A percentile compares a stretch with the other conserved stretches of the same genome.
Evolutionary conservation across 2,113 vertebrate species (phyloP).

Genomic region (Grammomys dolichurus): DNA sequence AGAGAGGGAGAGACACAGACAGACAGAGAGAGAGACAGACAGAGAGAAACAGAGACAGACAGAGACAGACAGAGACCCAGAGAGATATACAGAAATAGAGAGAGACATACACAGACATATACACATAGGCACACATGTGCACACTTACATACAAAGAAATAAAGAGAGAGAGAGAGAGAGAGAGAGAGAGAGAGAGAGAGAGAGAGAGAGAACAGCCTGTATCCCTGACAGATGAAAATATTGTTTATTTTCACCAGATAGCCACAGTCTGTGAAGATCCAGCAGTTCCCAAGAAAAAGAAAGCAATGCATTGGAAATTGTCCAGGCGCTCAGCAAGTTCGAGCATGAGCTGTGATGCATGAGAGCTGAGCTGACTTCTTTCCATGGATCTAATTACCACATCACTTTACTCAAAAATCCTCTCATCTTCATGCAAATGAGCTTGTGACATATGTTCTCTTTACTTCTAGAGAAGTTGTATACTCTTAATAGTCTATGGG

Average conservation of each 20-base stretch:
- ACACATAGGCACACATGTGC: too few species aligned
- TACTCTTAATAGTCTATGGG: neutral
- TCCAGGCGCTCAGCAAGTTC: neutral
- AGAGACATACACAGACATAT: too few species aligned
- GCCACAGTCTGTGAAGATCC: neutral
- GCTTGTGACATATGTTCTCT: conserved; percentile 41
- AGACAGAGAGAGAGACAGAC: too few species aligned
- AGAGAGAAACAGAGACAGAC: too few species aligned
- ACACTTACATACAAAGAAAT: too few species aligned
- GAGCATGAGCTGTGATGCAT: neutral
- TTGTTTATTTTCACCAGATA: neutral
- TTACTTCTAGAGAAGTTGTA: conserved; percentile 41
- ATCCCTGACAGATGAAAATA: neutral
- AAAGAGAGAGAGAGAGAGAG: too few species aligned
- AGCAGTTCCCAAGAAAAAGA: neutral
- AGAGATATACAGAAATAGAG: too few species aligned
- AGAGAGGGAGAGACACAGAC: neutral
- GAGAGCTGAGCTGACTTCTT: neutral
- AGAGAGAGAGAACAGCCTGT: neutral
- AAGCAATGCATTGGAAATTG: neutral
- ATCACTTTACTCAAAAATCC: conserved; percentile 3
- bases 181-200: too few species aligned
- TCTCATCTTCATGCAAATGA: conserved; percentile 60
- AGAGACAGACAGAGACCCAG: too few species aligned
- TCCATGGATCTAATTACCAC: conserved; percentile 26